Evolutionary conservation across 2,113 vertebrate species (phyloP).

Genomic region (Poecile atricapillus): DNA sequence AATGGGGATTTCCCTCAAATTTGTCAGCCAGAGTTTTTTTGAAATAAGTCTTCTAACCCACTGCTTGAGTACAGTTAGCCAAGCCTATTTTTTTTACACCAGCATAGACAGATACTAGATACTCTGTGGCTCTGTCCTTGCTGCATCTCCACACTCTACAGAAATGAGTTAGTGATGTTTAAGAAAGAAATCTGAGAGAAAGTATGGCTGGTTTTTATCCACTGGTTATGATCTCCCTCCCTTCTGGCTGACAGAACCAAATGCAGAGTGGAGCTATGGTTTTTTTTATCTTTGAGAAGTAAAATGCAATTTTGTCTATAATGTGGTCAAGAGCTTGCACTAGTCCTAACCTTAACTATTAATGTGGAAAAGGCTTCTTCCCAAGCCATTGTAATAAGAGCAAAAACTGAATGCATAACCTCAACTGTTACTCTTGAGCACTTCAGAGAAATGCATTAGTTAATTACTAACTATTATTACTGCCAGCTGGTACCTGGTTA

Average conservation of each 20-base stretch:
- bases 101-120: too few relatives aligned
- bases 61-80: not conserved
- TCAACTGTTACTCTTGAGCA: not conserved
- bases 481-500: not conserved
- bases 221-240: not conserved
- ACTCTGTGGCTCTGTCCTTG: not conserved
- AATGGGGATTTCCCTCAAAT: not conserved
- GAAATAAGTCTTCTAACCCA: not conserved
- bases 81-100: not conserved
- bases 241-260: not conserved
- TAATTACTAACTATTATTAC: constrained; percentile 21
- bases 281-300: not conserved
- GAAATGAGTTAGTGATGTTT: not conserved
- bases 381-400: not conserved
- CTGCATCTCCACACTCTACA: not conserved
- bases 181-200: not conserved
- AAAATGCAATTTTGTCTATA: not conserved
- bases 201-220: not conserved
- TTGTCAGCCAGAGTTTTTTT: not conserved
- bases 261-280: not conserved
- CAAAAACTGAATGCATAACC: not conserved
- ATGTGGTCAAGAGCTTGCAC: not conserved
- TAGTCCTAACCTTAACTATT: not conserved
- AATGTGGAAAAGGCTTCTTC: not conserved
- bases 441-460: constrained; percentile 17